Base-by-base conservation (phyloP, 2,797 vertebrate species). In the Cryptoblepharus egeriae region DNA sequence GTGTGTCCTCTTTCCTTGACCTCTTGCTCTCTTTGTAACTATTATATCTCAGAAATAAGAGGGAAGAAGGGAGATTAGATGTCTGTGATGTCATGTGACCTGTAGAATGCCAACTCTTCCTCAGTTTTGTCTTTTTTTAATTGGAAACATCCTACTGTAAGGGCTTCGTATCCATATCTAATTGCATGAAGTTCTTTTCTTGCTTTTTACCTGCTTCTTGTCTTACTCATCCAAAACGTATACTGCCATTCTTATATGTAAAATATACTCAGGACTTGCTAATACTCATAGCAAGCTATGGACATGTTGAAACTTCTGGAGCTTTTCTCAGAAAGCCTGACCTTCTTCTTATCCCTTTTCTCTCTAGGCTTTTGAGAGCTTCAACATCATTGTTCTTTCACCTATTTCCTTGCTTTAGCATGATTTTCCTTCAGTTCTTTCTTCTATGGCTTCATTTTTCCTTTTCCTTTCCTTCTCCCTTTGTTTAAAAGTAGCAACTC, bases 151-250 rank as follows among this genome's bases (percentile, higher is more conserved):
- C 74, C 32, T 60, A 20, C 6, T 61, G 10, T 20, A 28, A 52
- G 5, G 18, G 45, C n/a, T 70, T 24, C 55, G 22, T 71, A 35
- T n/a, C 20, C 28, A 24, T 80, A 68, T 79, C 16, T 80, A 4
- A 52, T 71, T 64, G 2, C 68, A 85, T 90, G 81, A 85, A 79
- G 86, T 81, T n/a, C 86, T 89, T 87, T 81, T 3, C 89, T 83
- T 87, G 87, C 89, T 89, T 91, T 89, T 45, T 85, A 84, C 75
- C 85, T 86, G 73, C 70, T n/a, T n/a, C 35, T 55, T 67, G 24
- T 16, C 52, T 3, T 6, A 49, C 45, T 42, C 15, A 28, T 16
- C 20, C 49, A 28, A 70, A 63, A 22, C 16, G 32, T 28, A 26
- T 24, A 5, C 10, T 2, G 49, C 49, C 37, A 68, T 24, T 39